Evolutionary conservation across 2,888 invertebrate species (phyloP), one percentile per base, ranked within the genome.

Genomic region (Zeuzera pyrina): DNA sequence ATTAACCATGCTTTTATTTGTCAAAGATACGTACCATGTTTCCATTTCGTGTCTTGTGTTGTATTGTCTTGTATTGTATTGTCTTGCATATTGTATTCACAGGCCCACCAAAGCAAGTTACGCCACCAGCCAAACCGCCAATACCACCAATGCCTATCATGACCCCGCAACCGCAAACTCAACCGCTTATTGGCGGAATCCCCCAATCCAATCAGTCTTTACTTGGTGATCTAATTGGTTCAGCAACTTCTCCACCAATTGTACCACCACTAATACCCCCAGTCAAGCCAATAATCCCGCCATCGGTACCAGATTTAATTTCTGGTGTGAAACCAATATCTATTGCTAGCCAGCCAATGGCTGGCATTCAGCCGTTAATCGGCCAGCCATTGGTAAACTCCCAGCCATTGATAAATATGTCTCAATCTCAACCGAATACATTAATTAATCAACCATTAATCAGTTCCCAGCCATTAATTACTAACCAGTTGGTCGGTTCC

Each of bases 111-210:
- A 59, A 61, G 39, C 58, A 70, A 40, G 71, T 76, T 41, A 65
- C 70, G 5, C 74, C 71, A n/a, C 66, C 74, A 7, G 43, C 65
- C 12, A 69, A 76, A 41, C 78, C 73, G 0, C 71, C 78, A 0
- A 69, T 78, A 3, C 78, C 77, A 0, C 73, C 76, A 0, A 70
- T 74, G 70, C 76, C 69, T 0, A 30, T 53, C 0, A 49, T 60
- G 13, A 52, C 59, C 23, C 16, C 56, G 3, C 67, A 64, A 36
- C 48, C 59, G 13, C 52, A 59, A 24, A 16, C 55, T 5, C 67
- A 64, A 36, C 61, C 63, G 0, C 37, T 62, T 1, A 53, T 63
- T 10, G 39, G 53, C 1, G 45, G 57, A 0, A 35, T 63, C 3
- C 37, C 47, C 41, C 38, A 43, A 50, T 23, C 34, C 10, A 54